Evolutionary conservation across 2,888 invertebrate genomes (phyloP).

Genomic region (Homarus gammarus): DNA sequence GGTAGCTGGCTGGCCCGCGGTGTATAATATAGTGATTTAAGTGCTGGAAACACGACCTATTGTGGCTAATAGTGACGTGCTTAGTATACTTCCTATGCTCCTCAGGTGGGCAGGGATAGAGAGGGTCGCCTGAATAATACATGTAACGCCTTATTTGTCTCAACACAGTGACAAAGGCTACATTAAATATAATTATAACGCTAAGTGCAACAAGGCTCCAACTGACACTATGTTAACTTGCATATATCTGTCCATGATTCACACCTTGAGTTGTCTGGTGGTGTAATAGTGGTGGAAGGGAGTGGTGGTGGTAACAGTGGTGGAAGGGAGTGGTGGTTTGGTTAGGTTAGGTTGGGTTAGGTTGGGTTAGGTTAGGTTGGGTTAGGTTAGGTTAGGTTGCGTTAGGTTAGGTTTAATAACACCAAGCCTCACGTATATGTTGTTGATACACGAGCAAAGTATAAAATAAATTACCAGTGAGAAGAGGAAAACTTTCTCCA

Average conservation of each 20-base stretch:
- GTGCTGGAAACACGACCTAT: slow-evolving; percentile 26
- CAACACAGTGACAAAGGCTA: slow-evolving; percentile 35
- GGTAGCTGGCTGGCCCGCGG: not conserved
- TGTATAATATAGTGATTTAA: slow-evolving; percentile 43
- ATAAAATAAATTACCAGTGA: too few relatives aligned
- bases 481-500: not conserved
- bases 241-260: slow-evolving; percentile 43
- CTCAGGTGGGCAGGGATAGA: slow-evolving; percentile 26
- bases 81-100: slow-evolving; percentile 28
- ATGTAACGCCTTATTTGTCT: slow-evolving; percentile 35
- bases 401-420: too few relatives aligned
- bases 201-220: slow-evolving; percentile 40
- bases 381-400: too few relatives aligned
- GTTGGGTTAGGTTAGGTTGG: too few relatives aligned
- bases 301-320: too few relatives aligned
- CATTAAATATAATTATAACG: slow-evolving; percentile 43
- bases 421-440: too few relatives aligned
- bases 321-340: too few relatives aligned
- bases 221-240: slow-evolving; percentile 48
- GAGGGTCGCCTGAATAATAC: slow-evolving; percentile 36
- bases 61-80: slow-evolving; percentile 37
- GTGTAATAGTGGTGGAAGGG: too few relatives aligned
- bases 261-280: too few relatives aligned
- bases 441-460: too few relatives aligned
- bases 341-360: too few relatives aligned